Percentiles rank a stretch among this genome's conserved stretches.
phyloP scores from a whole-genome alignment of 2,888 invertebrate species.

The Tetranychus piercei region DNA sequence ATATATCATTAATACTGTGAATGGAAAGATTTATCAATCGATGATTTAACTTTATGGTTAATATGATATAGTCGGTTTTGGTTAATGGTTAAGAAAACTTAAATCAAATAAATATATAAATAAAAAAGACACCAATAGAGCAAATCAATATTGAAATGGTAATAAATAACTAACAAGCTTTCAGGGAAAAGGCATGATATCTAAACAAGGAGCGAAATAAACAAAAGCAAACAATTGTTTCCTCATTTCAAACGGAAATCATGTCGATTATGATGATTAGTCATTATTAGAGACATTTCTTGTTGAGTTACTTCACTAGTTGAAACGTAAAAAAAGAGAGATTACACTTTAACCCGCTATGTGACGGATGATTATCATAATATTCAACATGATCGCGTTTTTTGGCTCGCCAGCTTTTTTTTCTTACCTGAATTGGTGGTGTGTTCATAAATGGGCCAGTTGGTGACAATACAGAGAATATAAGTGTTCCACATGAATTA shows the following conservation, averaged over 20 bases:
- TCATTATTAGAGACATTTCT: background rate
- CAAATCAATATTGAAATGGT: background rate
- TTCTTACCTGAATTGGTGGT: background rate
- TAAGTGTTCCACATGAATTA: background rate
- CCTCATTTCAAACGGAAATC: background rate
- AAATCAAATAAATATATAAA: background rate
- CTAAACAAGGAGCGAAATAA: background rate
- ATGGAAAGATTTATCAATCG: background rate
- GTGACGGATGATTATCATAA: background rate
- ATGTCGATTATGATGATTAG: background rate
- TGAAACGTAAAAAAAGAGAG: no score
- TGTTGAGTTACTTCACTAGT: no score
- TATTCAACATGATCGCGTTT: background rate
- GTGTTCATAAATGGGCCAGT: background rate
- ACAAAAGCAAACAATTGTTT: background rate
- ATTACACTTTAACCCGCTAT: no score
- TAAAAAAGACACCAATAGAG: background rate
- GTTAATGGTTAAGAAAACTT: background rate
- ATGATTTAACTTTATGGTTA: background rate
- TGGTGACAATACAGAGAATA: background rate
- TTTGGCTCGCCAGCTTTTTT: background rate
- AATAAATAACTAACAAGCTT: background rate
- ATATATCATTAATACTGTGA: no score
- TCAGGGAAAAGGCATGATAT: background rate
- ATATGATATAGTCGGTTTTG: background rate